Conservation (phyloP, 2,113 vertebrate species). For the Alligator sinensis region DNA sequence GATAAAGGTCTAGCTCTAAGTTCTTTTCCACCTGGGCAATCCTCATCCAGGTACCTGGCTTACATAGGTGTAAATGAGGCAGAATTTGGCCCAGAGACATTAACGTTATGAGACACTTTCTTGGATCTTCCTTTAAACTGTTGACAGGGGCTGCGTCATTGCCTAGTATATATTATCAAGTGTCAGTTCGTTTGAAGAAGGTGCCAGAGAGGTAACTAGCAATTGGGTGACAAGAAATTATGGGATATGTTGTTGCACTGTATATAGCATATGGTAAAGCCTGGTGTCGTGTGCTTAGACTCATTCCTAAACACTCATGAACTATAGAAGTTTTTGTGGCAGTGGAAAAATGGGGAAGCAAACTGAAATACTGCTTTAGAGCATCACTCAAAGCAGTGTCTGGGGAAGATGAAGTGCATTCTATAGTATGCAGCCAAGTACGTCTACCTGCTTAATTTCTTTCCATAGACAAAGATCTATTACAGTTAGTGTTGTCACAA, state of each 20-base stretch:
- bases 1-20: neutral
- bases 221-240: neutral
- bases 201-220: neutral
- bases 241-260: neutral
- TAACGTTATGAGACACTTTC: neutral
- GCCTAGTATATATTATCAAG: neutral
- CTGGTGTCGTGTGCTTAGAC: neutral
- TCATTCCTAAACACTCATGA: neutral
- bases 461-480: constrained; percentile 33
- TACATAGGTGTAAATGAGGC: neutral
- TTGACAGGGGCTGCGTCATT: neutral
- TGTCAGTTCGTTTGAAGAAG: neutral
- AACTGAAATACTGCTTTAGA: neutral
- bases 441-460: constrained; percentile 19
- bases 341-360: neutral
- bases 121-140: neutral
- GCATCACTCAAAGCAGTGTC: constrained; percentile 35
- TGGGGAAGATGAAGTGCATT: neutral
- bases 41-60: too few species aligned
- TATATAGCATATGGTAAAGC: neutral
- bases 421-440: neutral
- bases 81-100: neutral
- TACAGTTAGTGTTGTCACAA: neutral
- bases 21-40: neutral
- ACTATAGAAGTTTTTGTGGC: neutral